Percentiles rank a stretch among this genome's conserved stretches.
Conservation (phyloP, 2,113 vertebrate genomes). For the Baryphthengus martii region DNA sequence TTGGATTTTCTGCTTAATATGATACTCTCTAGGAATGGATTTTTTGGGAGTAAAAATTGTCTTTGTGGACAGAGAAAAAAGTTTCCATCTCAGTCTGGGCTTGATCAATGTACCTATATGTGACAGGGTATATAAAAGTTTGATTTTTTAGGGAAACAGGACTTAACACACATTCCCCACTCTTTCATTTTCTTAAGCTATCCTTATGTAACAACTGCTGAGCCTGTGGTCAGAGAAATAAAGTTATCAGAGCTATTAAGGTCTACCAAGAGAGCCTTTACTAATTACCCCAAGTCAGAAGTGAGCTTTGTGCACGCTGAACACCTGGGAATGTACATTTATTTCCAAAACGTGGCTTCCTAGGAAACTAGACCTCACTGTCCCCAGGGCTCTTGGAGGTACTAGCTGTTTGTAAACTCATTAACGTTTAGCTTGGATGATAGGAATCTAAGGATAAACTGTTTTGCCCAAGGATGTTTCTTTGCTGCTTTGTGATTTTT, state of each 20-base stretch:
- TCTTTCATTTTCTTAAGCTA: neutral
- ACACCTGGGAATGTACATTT: neutral
- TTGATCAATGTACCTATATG: neutral
- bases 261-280: neutral
- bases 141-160: neutral
- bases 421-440: neutral
- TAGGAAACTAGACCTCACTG: neutral
- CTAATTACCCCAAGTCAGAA: neutral
- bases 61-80: neutral
- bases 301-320: fast-evolving
- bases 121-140: neutral
- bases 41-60: neutral
- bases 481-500: neutral
- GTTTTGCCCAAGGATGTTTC: neutral
- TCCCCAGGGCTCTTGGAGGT: neutral
- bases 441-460: neutral
- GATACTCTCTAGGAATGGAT: neutral
- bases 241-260: neutral
- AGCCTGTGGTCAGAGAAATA: fast-evolving
- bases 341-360: neutral
- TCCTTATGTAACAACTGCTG: neutral
- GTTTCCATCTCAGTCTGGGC: neutral
- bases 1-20: neutral
- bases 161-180: neutral
- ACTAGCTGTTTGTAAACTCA: neutral